These are phyloP conservation scores for Pedetes capensis DNA, from an alignment of 2,113 vertebrate genomes.

Conservation along the genomic window DNA sequence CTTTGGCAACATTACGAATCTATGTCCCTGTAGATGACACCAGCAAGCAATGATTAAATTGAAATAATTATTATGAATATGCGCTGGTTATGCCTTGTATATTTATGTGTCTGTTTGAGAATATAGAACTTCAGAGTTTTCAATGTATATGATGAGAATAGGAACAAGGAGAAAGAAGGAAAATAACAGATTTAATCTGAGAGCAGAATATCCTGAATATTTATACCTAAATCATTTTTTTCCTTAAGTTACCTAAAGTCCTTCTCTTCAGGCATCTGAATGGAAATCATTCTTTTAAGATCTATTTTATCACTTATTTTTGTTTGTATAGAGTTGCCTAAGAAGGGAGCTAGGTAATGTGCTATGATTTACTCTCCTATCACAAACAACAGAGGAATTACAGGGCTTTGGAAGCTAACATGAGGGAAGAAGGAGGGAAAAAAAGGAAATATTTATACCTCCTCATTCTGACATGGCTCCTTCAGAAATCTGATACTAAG, in stretches of 20 bases:
- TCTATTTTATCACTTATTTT: neutral
- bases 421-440: neutral
- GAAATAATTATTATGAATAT: neutral
- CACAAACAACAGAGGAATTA: constrained; percentile 47
- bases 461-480: constrained; percentile 44
- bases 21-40: neutral
- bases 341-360: neutral
- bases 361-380: neutral
- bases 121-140: neutral
- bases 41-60: neutral
- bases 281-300: neutral
- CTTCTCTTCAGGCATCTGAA: neutral
- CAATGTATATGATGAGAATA: neutral
- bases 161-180: neutral
- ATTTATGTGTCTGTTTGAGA: neutral
- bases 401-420: constrained; percentile 30
- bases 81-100: neutral
- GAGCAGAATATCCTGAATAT: constrained; percentile 3
- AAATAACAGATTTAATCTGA: neutral
- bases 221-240: neutral
- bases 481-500: constrained; percentile 66
- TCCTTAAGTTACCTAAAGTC: neutral
- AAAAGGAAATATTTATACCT: constrained; percentile 54
- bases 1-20: neutral
- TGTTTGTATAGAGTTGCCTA: neutral